Percentiles rank a stretch among this genome's conserved stretches.
Conservation (phyloP, 2,797 vertebrate species). For the Notolabrus celidotus region DNA sequence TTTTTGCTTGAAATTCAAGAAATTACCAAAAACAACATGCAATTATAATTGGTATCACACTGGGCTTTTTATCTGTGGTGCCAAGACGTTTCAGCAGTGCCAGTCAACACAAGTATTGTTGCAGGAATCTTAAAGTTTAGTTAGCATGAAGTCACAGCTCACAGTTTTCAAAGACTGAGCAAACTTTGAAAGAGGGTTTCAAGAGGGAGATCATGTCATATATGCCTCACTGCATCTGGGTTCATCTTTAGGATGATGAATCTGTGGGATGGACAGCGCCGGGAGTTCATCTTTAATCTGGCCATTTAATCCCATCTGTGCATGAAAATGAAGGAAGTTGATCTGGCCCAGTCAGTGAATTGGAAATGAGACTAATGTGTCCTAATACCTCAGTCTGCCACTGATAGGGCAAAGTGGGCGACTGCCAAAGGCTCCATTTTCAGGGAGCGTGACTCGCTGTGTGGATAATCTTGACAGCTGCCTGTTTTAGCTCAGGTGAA, state of each 20-base stretch:
- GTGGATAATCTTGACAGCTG: conserved; percentile 61
- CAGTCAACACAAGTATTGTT: conserved; percentile 2
- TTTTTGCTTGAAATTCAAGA: conserved; percentile 23
- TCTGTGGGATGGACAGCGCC: conserved; percentile 54
- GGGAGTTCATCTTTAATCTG: conserved; percentile 76
- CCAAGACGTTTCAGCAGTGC: conserved; percentile 4
- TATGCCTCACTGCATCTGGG: conserved; percentile 50
- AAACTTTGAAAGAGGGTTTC: conserved; percentile 30
- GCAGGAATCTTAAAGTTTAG: conserved; percentile 9
- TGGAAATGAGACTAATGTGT: conserved; percentile 78
- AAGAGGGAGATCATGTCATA: conserved; percentile 40
- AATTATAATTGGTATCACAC: conserved; percentile 6
- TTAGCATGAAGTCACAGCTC: background rate
- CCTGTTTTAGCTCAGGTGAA: conserved; percentile 60
- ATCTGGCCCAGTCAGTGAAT: conserved; percentile 73
- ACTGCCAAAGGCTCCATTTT: conserved; percentile 75
- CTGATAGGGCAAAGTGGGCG: conserved; percentile 65
- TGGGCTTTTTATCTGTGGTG: conserved; percentile 15
- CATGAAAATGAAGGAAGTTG: conserved; percentile 69
- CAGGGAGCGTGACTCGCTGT: conserved; percentile 52
- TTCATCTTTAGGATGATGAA: conserved; percentile 58
- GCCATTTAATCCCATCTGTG: conserved; percentile 76
- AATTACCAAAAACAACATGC: conserved; percentile 3
- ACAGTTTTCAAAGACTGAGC: background rate
- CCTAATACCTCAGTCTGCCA: conserved; percentile 62